Evolutionary conservation across 2,113 vertebrate species (phyloP).

Genomic region (Pteronura brasiliensis): DNA sequence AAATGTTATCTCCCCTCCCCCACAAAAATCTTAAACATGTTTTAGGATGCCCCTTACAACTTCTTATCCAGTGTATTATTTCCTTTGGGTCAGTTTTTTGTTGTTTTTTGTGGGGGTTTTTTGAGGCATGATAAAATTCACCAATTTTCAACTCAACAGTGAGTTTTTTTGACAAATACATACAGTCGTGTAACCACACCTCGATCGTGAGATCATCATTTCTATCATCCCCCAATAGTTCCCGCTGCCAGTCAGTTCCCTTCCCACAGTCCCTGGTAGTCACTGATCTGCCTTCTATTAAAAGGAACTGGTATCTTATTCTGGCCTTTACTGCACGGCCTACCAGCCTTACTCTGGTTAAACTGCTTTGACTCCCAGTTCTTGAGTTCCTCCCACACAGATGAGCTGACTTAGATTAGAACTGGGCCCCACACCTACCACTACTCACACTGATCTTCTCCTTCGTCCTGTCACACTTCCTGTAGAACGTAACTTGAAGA

Average conservation of each 20-base stretch:
- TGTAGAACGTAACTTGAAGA: background rate
- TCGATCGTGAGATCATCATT: background rate
- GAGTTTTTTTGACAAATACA: background rate
- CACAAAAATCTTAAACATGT: background rate
- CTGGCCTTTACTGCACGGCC: background rate
- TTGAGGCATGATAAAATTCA: background rate
- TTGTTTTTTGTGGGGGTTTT: background rate
- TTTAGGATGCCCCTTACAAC: background rate
- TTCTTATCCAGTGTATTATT: background rate
- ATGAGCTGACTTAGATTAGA: background rate
- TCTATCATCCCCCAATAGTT: background rate
- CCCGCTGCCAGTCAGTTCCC: background rate
- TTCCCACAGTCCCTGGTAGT: background rate
- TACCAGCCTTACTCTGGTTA: background rate
- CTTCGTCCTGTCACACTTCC: background rate
- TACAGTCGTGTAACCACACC: background rate
- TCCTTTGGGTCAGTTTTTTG: background rate
- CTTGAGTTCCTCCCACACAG: background rate
- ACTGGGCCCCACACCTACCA: background rate
- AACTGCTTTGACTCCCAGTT: background rate
- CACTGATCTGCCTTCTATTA: background rate
- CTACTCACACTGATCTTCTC: background rate
- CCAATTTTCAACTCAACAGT: background rate
- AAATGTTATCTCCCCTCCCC: background rate
- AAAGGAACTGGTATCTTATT: background rate